Evolutionary conservation across 2,888 invertebrate species (phyloP).

Genomic region (Nephrocerus scutellatus): DNA sequence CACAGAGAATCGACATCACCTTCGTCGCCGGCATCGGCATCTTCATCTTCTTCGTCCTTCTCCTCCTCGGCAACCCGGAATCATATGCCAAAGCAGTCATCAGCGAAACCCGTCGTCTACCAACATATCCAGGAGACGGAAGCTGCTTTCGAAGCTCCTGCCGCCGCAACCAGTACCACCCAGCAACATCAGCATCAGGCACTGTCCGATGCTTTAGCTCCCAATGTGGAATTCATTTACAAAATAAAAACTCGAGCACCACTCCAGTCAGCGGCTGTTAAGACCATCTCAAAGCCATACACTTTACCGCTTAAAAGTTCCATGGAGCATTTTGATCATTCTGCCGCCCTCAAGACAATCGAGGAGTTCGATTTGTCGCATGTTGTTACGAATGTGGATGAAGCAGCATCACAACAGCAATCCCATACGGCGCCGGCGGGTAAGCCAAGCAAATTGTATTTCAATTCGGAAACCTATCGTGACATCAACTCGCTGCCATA

Average conservation of each 20-base stretch:
- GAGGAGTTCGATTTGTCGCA: conserved; percentile 44
- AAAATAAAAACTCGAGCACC: conserved; percentile 43
- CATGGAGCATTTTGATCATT: conserved; percentile 42
- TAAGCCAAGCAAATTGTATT: conserved; percentile 39
- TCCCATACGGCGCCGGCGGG: conserved; percentile 8
- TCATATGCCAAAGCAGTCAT: conserved; percentile 18
- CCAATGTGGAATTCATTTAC: conserved; percentile 45
- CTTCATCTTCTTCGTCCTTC: neutral
- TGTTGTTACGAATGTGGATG: conserved; percentile 34
- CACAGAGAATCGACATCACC: conserved; percentile 7
- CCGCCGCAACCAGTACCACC: conserved; percentile 12
- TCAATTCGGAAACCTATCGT: conserved; percentile 45
- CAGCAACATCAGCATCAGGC: conserved; percentile 23
- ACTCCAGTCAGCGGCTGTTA: conserved; percentile 41
- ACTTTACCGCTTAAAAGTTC: conserved; percentile 30
- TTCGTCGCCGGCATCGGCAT: neutral
- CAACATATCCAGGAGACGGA: conserved; percentile 35
- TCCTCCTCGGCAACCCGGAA: conserved; percentile 11
- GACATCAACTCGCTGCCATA: conserved; percentile 45
- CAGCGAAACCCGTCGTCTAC: conserved; percentile 7
- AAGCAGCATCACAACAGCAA: too few relatives aligned
- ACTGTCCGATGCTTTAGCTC: conserved; percentile 33
- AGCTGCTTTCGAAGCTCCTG: conserved; percentile 32
- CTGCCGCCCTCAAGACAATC: conserved; percentile 40
- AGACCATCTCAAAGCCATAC: conserved; percentile 40